Evolutionary conservation across 1,140 invertebrate species (phyloP).

Genomic region (Sitophilus oryzae): DNA sequence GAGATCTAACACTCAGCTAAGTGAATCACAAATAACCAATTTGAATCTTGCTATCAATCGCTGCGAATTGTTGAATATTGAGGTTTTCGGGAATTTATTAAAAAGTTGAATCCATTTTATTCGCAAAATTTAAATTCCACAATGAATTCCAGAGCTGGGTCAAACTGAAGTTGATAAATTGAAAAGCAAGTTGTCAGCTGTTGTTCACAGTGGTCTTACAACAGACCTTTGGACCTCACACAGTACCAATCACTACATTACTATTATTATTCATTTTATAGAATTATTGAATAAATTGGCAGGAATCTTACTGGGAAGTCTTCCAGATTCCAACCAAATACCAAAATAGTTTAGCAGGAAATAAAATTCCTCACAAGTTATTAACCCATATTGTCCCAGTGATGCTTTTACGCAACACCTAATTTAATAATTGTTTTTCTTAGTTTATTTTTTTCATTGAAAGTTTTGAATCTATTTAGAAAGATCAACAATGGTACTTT

Average conservation of each 20-base stretch:
- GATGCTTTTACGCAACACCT: too few species aligned
- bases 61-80: background rate
- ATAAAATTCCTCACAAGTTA: too few species aligned
- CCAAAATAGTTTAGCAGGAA: too few species aligned
- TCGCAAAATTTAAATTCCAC: constrained; percentile 1
- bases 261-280: constrained; percentile 6
- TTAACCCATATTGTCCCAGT: too few species aligned
- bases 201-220: background rate
- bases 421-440: too few species aligned
- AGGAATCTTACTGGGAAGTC: too few species aligned
- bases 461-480: too few species aligned
- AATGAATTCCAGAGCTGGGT: constrained; percentile 7
- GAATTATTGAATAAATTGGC: too few species aligned
- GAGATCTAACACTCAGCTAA: background rate
- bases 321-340: too few species aligned
- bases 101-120: constrained; percentile 1
- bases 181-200: background rate
- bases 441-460: too few species aligned
- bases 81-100: constrained; percentile 1
- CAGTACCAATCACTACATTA: constrained; percentile 7
- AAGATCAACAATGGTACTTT: too few species aligned
- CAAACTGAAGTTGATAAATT: constrained; percentile 7
- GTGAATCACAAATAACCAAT: background rate
- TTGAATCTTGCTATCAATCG: background rate
- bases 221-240: constrained; percentile 3